phyloP scores from a whole-genome alignment of 1,140 invertebrate species.

The Drosophila ohnishii region DNA sequence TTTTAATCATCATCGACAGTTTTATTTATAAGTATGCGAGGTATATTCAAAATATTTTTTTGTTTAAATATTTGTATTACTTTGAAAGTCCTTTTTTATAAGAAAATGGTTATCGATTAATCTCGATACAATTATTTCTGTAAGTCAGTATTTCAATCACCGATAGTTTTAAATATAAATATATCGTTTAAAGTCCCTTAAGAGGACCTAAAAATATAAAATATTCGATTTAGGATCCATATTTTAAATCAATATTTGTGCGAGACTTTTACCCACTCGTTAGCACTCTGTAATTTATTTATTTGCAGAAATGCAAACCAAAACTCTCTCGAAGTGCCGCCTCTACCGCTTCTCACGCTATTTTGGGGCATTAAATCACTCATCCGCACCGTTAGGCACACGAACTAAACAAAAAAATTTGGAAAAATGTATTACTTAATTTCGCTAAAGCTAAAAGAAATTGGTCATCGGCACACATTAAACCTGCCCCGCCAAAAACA shows the following conservation, averaged over 20 bases:
- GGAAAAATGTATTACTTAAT: conserved; percentile 68
- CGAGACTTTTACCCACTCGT: background rate
- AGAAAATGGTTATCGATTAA: background rate
- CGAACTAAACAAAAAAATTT: background rate
- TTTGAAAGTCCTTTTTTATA: too few species aligned
- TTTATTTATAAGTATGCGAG: too few species aligned
- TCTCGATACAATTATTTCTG: background rate
- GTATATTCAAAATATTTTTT: too few species aligned
- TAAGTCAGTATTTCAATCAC: background rate
- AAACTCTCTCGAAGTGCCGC: background rate
- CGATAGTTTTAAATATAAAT: background rate
- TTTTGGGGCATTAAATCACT: conserved; percentile 29
- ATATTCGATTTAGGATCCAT: background rate
- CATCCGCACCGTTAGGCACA: conserved; percentile 46
- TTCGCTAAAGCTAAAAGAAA: conserved; percentile 57
- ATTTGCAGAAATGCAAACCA: background rate
- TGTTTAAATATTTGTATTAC: too few species aligned
- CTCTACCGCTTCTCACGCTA: conserved; percentile 29
- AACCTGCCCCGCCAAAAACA: conserved; percentile 13
- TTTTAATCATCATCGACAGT: too few species aligned
- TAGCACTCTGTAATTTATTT: background rate
- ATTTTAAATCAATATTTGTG: background rate
- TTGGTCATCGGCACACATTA: conserved; percentile 26
- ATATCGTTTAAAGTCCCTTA: too few species aligned
- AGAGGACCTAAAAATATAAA: background rate